Percentiles rank a stretch among this genome's conserved stretches.
These are phyloP conservation scores for Nesidiocoris tenuis DNA, from an alignment of 2,888 invertebrate species.

Conservation along the genomic window DNA sequence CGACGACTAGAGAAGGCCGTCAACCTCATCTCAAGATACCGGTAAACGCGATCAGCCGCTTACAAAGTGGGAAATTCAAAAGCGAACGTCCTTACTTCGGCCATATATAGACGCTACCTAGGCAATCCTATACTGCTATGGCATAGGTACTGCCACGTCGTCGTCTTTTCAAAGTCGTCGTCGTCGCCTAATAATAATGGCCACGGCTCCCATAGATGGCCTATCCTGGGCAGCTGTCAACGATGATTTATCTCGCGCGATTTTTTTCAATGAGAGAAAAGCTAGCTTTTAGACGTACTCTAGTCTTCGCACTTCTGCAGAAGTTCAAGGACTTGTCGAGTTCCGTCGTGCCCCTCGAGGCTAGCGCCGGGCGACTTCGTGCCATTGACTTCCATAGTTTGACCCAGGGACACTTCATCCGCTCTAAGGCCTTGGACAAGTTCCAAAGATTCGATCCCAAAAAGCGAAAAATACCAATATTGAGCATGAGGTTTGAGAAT, in stretches of 20 bases:
- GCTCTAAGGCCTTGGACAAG: no score
- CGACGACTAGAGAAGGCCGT: neutral
- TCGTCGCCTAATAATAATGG: conserved; percentile 19
- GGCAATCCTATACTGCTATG: neutral
- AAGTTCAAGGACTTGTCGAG: neutral
- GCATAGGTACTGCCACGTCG: conserved; percentile 11
- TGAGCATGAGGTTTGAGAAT: no score
- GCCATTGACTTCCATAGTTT: neutral
- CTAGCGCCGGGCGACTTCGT: neutral
- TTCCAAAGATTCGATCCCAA: no score
- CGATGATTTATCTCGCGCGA: conserved; percentile 38
- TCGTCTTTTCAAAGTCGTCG: no score
- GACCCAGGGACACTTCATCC: no score
- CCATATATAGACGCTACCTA: conserved; percentile 4
- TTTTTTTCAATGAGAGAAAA: no score
- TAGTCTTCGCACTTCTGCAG: neutral
- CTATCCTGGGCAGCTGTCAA: conserved; percentile 29
- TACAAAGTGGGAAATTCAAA: conserved; percentile 18
- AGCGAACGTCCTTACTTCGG: conserved; percentile 20
- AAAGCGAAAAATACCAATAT: no score
- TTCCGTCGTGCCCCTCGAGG: neutral
- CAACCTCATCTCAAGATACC: neutral
- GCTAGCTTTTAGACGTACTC: neutral
- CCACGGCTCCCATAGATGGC: conserved; percentile 32
- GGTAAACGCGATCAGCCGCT: neutral